Percentiles rank a stretch among this genome's conserved stretches.
phyloP scores from a whole-genome alignment of 1,140 invertebrate species.

The Drosophila cardini region DNA sequence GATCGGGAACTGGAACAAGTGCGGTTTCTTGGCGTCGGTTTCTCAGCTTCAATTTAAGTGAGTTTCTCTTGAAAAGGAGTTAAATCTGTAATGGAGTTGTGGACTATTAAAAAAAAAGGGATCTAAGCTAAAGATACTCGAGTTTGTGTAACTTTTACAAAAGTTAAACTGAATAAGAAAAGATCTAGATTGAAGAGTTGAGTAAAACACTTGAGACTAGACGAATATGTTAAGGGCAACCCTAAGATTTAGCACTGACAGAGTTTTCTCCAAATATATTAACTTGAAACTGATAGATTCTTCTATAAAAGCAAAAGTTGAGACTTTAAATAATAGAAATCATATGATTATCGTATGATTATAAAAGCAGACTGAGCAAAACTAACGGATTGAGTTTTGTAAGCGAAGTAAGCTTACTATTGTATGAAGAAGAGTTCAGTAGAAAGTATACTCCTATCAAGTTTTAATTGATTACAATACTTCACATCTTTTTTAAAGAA shows the following conservation, averaged over 20 bases:
- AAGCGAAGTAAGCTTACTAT: too few relatives aligned
- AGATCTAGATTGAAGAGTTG: not conserved
- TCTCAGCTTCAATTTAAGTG: conserved; percentile 23
- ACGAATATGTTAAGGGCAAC: not conserved
- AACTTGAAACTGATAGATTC: too few relatives aligned
- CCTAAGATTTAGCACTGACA: not conserved
- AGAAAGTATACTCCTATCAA: too few relatives aligned
- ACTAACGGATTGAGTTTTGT: too few relatives aligned
- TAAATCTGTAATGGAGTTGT: conserved; percentile 38
- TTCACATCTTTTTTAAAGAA: not conserved
- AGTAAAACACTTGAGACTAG: not conserved
- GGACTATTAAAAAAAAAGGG: conserved; percentile 1
- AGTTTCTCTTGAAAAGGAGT: conserved; percentile 37
- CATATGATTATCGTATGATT: too few relatives aligned
- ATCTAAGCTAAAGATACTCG: conserved; percentile 15
- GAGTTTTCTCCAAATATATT: not conserved
- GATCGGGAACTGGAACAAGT: conserved; percentile 25
- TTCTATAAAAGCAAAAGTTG: too few relatives aligned
- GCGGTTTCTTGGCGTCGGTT: not conserved
- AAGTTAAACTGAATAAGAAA: not conserved
- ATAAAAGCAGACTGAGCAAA: too few relatives aligned
- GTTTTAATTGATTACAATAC: not conserved
- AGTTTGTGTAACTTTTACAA: not conserved
- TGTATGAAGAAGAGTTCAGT: too few relatives aligned
- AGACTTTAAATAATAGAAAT: too few relatives aligned